phyloP scores from a whole-genome alignment of 2,113 vertebrate genomes.

The Lasiurus cinereus region DNA sequence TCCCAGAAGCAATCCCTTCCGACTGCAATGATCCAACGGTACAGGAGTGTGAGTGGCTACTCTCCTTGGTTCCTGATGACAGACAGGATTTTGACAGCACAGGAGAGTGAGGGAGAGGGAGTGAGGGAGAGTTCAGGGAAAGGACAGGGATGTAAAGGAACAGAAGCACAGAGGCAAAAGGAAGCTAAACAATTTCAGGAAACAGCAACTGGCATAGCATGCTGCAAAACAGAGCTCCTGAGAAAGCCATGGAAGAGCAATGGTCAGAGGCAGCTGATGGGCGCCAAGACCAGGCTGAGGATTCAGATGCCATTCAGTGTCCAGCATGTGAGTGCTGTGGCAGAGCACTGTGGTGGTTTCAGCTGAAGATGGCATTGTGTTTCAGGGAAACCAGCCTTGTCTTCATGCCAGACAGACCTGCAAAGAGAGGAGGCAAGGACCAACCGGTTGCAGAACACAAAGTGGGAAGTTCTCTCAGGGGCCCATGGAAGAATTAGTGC shows the following conservation, averaged over 20 bases:
- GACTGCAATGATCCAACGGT: background rate
- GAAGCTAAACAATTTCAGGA: background rate
- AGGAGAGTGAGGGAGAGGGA: background rate
- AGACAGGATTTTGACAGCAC: background rate
- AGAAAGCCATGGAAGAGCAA: background rate
- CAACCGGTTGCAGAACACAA: background rate
- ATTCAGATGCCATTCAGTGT: background rate
- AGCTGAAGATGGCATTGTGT: background rate
- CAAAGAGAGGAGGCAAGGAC: background rate
- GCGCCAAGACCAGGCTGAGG: background rate
- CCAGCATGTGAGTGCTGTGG: background rate
- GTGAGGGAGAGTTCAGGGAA: background rate
- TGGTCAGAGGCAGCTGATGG: background rate
- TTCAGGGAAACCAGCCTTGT: background rate
- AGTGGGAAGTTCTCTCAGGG: background rate
- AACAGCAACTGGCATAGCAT: background rate
- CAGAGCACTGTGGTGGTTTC: background rate
- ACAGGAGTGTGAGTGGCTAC: background rate
- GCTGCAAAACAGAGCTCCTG: background rate
- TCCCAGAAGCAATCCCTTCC: background rate
- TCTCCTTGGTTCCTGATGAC: background rate
- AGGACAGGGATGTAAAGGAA: background rate
- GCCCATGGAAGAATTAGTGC: background rate
- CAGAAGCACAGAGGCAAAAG: slow-evolving; percentile 9
- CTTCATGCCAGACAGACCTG: background rate